These are phyloP conservation scores for Meloe dianella DNA, from an alignment of 2,888 invertebrate genomes.

Conservation along the genomic window DNA sequence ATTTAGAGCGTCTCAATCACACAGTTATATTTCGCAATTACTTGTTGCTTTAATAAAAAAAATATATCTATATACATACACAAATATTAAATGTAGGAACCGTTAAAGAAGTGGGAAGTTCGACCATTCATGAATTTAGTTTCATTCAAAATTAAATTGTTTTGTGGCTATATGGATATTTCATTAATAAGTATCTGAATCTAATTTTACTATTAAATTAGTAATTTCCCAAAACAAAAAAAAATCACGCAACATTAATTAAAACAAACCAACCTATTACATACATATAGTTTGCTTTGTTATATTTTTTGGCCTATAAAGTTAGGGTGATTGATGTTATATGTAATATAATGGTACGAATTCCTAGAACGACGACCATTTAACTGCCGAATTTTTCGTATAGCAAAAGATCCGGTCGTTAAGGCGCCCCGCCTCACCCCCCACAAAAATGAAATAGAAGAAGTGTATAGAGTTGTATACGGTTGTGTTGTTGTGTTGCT, in stretches of 20 bases:
- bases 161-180: background rate
- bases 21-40: background rate
- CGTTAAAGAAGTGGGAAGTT: conserved; percentile 3
- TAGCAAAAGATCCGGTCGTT: conserved; percentile 45
- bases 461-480: background rate
- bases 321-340: background rate
- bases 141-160: conserved; percentile 25
- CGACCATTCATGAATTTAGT: conserved; percentile 3
- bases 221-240: background rate
- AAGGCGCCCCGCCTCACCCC: conserved; percentile 41
- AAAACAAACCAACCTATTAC: background rate
- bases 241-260: background rate
- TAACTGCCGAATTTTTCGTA: conserved; percentile 54
- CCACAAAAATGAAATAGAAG: conserved; percentile 19
- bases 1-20: background rate
- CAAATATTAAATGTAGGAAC: background rate
- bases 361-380: conserved; percentile 50
- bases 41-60: background rate
- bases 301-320: background rate
- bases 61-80: too few relatives aligned
- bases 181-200: background rate
- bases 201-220: background rate
- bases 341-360: conserved; percentile 22
- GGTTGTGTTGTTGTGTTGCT: conserved; percentile 10
- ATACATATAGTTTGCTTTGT: background rate